Evolutionary conservation across 2,888 invertebrate species (phyloP), one percentile per base, ranked within the genome.

Genomic region (Lithophane semibrunnea): DNA sequence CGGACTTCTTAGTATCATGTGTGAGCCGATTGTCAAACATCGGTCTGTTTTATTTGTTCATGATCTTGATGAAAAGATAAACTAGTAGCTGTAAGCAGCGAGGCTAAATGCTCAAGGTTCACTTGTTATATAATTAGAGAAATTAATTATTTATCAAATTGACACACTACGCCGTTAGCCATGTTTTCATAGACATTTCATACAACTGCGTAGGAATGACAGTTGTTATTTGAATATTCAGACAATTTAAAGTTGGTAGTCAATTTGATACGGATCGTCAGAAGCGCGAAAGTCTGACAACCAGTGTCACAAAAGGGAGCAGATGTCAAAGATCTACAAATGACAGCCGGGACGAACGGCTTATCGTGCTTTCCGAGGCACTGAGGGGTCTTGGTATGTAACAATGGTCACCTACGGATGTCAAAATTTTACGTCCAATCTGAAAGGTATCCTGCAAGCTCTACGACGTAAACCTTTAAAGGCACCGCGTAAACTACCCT

Each of bases 401-500:
- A 49, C 8, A 9, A 44, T 44, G 44, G 44, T 29, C 29, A 52
- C 18, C 18, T 52, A 52, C 18, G 52, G 7, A 52, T n/a, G n/a
- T n/a, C 42, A 77, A 42, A 10, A 37, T 37, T 5, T n/a, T 24
- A n/a, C 16, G 3, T 24, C 9, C 42, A 44, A 42, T 52, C 16
- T 58, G 1, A 54, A 49, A 47, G 37, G 44, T 12, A 44, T 58
- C 7, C 29, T 47, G 24, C 3, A 68, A 13, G 5, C 37, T 16
- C 3, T 18, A 9, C 7, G 10, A 8, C 18, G 21, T 44, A 44
- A 73, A 58, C n/a, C 47, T 64, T 44, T 70, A 70, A 56, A 49
- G 44, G 12, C 12, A 67, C 42, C 44, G 67, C 29, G 16, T 12
- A 65, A 77, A 65, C 52, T 73, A 71, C 4, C 58, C 67, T 16